Conservation (phyloP, 2,888 invertebrate genomes). For the Caenorhabditis wallacei region DNA sequence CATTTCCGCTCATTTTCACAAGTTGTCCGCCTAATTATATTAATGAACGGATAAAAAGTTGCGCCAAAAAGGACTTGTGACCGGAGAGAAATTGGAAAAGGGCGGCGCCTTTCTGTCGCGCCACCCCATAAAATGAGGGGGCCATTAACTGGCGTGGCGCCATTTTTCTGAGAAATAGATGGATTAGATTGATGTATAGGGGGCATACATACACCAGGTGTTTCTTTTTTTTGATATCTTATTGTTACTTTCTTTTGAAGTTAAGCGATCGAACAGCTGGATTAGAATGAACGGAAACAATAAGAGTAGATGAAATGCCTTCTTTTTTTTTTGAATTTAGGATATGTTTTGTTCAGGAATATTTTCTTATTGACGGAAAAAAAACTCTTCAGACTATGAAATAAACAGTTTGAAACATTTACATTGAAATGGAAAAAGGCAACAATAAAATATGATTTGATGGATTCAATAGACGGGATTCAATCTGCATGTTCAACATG, state of each 20-base stretch:
- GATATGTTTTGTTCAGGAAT: not conserved
- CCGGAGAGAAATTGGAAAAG: not conserved
- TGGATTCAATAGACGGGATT: slow-evolving; percentile 6
- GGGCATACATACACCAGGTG: slow-evolving; percentile 45
- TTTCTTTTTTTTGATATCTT: slow-evolving; percentile 47
- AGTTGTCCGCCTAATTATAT: not conserved
- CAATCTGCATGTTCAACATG: slow-evolving; percentile 11
- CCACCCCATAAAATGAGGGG: slow-evolving; percentile 64
- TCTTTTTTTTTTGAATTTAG: too few species aligned
- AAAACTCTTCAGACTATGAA: not conserved
- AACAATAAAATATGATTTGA: not conserved
- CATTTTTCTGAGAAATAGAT: slow-evolving; percentile 59
- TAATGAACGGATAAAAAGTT: slow-evolving; percentile 5
- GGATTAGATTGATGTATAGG: slow-evolving; percentile 28
- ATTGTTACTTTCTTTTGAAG: slow-evolving; percentile 60
- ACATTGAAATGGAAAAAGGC: not conserved
- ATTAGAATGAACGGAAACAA: not conserved
- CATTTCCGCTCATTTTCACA: not conserved
- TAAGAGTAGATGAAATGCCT: not conserved
- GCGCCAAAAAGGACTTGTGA: slow-evolving; percentile 38
- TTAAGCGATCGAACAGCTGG: slow-evolving; percentile 23
- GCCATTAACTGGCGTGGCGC: slow-evolving; percentile 61
- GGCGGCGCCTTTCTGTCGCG: slow-evolving; percentile 64
- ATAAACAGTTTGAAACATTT: not conserved
- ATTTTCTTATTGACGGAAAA: too few species aligned